Base-by-base conservation (phyloP, 2,888 invertebrate species). In the Rhingia campestris region DNA sequence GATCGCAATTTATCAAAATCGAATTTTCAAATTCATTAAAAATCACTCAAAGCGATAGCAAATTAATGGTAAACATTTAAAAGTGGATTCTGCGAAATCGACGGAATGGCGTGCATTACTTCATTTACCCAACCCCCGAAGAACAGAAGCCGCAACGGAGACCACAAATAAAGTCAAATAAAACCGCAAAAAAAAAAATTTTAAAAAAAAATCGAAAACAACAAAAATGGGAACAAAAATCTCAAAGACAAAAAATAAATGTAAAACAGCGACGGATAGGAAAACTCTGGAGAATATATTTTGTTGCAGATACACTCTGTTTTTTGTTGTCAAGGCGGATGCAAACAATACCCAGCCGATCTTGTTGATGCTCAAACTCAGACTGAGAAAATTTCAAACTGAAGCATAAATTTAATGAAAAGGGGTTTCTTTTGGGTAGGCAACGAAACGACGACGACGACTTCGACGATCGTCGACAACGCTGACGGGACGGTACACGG, bases 361-460 rank as follows among this genome's bases (percentile, higher is more conserved):
- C 87, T 81, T 79, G 73, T 86, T 87, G 87, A 88, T 88, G 89
- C 88, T 88, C 88, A 87, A 88, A 89, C 89, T 88, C 88, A 88
- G 88, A 90, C 90, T 90, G 89, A 90, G 89, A 87, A 88, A 87
- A 90, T 89, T 89, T 87, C 88, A 87, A 88, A 88, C 88, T 88
- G 87, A 86, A 82, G 89, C 87, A 87, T 88, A 87, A 88, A 88
- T 89, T 90, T 88, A 88, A 88, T 89, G 69, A 86, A 88, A 88
- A 88, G 88, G 88, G 87, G 77, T 80, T 86, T 81, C 81, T 76
- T 77, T 69, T 72, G 76, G 88, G 85, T 87, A 87, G 87, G 87
- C 87, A 51, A 5, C 33, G 49, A 56, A 49, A 53, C 51, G 43
- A 51, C 66, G 39, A 64, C 14, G 61, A 72, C 51, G 73, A 77